Evolutionary conservation across 1,140 invertebrate genomes (phyloP).

Genomic region (Armadillidium nasatum): DNA sequence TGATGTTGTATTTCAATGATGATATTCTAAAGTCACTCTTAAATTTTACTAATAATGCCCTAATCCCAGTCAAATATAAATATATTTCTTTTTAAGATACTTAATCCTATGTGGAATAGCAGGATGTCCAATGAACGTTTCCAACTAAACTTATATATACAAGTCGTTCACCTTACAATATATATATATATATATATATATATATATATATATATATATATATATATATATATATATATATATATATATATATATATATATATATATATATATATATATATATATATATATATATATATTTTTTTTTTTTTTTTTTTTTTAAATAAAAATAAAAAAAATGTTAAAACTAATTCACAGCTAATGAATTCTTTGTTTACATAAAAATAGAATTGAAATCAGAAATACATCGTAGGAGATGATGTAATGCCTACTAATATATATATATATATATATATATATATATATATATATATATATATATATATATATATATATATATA

Average conservation of each 20-base stretch:
- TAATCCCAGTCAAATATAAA: slow-evolving; percentile 3
- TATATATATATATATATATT: background rate
- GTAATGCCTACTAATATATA: background rate
- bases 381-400: too few relatives aligned
- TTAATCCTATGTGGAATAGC: too few relatives aligned
- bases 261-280: slow-evolving; percentile 12
- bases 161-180: too few relatives aligned
- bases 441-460: slow-evolving; percentile 21
- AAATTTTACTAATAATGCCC: slow-evolving; percentile 2
- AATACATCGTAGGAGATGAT: too few relatives aligned
- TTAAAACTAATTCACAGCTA: background rate
- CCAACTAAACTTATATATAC: too few relatives aligned
- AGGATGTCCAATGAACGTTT: too few relatives aligned
- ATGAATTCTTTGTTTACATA: background rate
- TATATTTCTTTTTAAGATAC: background rate
- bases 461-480: slow-evolving; percentile 11
- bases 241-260: background rate
- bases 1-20: too few relatives aligned
- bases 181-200: too few relatives aligned
- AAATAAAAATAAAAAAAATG: background rate
- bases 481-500: background rate
- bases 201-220: slow-evolving; percentile 1
- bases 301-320: background rate
- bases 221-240: background rate
- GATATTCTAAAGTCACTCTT: background rate